phyloP scores from a whole-genome alignment of 2,797 vertebrate species.

The Sorex maritimensis region DNA sequence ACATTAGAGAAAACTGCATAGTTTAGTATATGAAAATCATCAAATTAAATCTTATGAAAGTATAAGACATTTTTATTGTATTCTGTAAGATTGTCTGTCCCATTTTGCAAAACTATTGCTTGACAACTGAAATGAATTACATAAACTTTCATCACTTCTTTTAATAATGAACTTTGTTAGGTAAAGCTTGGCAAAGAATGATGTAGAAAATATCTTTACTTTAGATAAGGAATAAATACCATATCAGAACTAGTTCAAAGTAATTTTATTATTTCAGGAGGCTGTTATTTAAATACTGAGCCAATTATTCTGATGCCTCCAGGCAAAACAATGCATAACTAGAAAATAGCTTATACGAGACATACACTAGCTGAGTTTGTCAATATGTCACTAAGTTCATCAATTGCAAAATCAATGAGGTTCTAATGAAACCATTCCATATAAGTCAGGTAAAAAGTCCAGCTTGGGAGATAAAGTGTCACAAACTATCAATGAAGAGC shows the following conservation, averaged over 20 bases:
- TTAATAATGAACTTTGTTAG: conserved; percentile 70
- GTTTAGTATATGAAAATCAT: not conserved
- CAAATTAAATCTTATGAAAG: not conserved
- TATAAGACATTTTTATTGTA: not conserved
- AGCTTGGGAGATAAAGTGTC: conserved; percentile 83
- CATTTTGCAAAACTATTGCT: conserved; percentile 33
- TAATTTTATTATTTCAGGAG: not conserved
- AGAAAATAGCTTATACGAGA: conserved; percentile 52
- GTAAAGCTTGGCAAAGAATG: conserved; percentile 3
- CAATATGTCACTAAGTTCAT: conserved; percentile 38
- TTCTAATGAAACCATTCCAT: conserved; percentile 73
- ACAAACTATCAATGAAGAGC: conserved; percentile 80
- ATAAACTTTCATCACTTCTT: conserved; percentile 54
- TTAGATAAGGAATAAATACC: conserved; percentile 50
- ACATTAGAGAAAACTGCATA: not conserved
- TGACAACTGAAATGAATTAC: conserved; percentile 33
- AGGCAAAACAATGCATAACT: not conserved
- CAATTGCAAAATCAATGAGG: conserved; percentile 78
- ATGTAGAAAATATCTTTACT: conserved; percentile 45
- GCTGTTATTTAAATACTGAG: not conserved
- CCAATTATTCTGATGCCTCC: conserved; percentile 6
- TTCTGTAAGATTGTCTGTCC: not conserved
- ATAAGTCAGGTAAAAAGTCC: conserved; percentile 67
- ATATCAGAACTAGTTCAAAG: conserved; percentile 11
- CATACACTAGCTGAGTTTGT: not conserved